Conservation (phyloP, 1,140 invertebrate genomes). For the Thrips palmi region DNA sequence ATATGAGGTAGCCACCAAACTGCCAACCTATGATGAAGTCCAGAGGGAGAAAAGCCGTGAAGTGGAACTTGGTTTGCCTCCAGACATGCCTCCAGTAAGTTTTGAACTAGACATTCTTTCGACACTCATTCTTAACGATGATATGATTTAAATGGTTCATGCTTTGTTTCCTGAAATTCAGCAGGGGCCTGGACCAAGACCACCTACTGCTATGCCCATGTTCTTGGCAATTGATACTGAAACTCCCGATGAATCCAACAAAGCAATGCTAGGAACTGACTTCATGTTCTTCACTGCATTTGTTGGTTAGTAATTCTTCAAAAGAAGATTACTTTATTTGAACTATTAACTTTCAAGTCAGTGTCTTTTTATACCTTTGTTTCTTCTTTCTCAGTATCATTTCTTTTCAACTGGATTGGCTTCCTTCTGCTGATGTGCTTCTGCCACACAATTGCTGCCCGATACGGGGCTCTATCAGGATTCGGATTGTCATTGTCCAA, state of each 20-base stretch:
- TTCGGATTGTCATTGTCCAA: slow-evolving; percentile 84
- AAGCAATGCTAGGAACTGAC: slow-evolving; percentile 71
- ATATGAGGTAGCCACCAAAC: slow-evolving; percentile 56
- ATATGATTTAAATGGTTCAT: slow-evolving; percentile 3
- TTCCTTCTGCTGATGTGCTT: slow-evolving; percentile 81
- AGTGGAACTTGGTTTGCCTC: slow-evolving; percentile 26
- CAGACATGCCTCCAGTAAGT: too few relatives aligned
- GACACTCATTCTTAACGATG: too few relatives aligned
- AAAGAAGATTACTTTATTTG: background rate
- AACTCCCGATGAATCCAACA: slow-evolving; percentile 42
- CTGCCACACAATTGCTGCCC: slow-evolving; percentile 80
- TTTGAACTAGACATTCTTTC: too few relatives aligned
- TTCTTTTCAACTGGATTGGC: slow-evolving; percentile 90
- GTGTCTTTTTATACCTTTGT: slow-evolving; percentile 4
- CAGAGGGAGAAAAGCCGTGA: slow-evolving; percentile 66
- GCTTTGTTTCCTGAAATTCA: background rate
- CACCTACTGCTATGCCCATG: slow-evolving; percentile 27
- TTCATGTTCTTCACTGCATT: slow-evolving; percentile 77
- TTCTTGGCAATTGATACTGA: slow-evolving; percentile 52
- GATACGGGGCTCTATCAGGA: slow-evolving; percentile 79
- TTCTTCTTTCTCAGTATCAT: slow-evolving; percentile 41
- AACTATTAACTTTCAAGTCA: background rate
- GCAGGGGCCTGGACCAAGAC: background rate
- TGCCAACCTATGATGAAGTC: slow-evolving; percentile 82
- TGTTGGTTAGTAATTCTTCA: slow-evolving; percentile 36